Conservation (phyloP, 2,888 invertebrate genomes). For the Amitus sp. region DNA sequence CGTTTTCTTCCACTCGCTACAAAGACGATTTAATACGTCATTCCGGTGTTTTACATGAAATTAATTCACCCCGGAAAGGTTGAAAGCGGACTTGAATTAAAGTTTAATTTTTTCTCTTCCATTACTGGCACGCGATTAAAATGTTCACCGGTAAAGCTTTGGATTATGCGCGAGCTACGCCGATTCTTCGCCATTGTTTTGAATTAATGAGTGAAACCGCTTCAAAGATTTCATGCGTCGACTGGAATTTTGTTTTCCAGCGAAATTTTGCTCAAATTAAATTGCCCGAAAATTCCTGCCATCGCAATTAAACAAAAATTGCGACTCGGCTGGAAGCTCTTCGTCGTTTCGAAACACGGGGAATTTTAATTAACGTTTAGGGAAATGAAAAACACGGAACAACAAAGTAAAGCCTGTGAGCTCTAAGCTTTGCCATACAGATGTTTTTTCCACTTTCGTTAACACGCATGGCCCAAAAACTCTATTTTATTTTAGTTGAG, state of each 20-base stretch:
- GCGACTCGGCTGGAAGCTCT: neutral
- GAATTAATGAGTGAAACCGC: neutral
- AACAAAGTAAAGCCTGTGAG: too few relatives aligned
- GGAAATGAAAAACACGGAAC: neutral
- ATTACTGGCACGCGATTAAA: slow-evolving; percentile 1
- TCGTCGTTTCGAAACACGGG: neutral
- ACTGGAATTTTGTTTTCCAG: neutral
- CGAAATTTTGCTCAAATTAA: too few relatives aligned
- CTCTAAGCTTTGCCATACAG: too few relatives aligned
- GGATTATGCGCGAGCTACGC: neutral
- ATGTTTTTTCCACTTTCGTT: too few relatives aligned
- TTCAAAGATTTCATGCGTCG: neutral
- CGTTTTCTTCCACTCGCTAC: slow-evolving; percentile 12
- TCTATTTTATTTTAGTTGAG: too few relatives aligned
- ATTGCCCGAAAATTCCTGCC: too few relatives aligned
- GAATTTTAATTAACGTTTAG: slow-evolving; percentile 1
- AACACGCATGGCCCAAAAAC: too few relatives aligned
- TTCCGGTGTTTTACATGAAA: slow-evolving; percentile 10
- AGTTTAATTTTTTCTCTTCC: neutral
- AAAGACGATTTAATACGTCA: slow-evolving; percentile 20
- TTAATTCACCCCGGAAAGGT: slow-evolving; percentile 8
- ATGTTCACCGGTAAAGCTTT: neutral
- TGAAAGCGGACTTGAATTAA: slow-evolving; percentile 1
- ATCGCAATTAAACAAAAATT: neutral
- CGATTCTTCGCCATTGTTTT: neutral